A percentile compares a stretch with the other conserved stretches of the same genome.
Evolutionary conservation across 2,797 vertebrate genomes (phyloP).

Genomic region (Parauchenoglanis punctatus): DNA sequence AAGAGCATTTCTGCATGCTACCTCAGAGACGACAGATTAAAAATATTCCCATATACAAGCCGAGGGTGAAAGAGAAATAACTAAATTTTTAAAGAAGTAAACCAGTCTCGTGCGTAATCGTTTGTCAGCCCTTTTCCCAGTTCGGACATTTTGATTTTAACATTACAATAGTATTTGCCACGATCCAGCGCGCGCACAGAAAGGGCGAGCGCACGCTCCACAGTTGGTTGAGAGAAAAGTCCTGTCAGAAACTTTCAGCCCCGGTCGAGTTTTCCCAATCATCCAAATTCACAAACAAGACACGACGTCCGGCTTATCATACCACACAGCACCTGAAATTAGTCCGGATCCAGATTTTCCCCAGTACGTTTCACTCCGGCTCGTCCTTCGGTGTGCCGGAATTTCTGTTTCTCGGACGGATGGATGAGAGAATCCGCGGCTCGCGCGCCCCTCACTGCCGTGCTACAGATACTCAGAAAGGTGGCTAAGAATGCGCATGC

Average conservation of each 20-base stretch:
- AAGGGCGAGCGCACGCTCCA: slow-evolving; percentile 68
- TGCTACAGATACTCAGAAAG: slow-evolving; percentile 23
- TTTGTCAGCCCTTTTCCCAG: slow-evolving; percentile 76
- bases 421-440: slow-evolving; percentile 56
- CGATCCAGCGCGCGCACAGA: slow-evolving; percentile 85
- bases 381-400: slow-evolving; percentile 1
- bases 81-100: not conserved
- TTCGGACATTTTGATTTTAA: slow-evolving; percentile 79
- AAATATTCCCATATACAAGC: not conserved
- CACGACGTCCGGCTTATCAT: not conserved
- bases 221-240: not conserved
- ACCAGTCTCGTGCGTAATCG: slow-evolving; percentile 72
- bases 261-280: not conserved
- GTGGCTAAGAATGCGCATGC: slow-evolving; percentile 50
- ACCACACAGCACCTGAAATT: not conserved
- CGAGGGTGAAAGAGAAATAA: not conserved
- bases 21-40: not conserved
- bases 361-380: not conserved
- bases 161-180: slow-evolving; percentile 90
- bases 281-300: not conserved
- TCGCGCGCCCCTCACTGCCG: slow-evolving; percentile 43
- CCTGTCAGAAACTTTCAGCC: slow-evolving; percentile 45
- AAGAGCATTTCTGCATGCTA: not conserved
- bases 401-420: slow-evolving; percentile 30
- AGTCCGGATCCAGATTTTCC: not conserved